A percentile compares a stretch with the other conserved stretches of the same genome.
Conservation (phyloP, 2,888 invertebrate genomes). For the Thereva unica region DNA sequence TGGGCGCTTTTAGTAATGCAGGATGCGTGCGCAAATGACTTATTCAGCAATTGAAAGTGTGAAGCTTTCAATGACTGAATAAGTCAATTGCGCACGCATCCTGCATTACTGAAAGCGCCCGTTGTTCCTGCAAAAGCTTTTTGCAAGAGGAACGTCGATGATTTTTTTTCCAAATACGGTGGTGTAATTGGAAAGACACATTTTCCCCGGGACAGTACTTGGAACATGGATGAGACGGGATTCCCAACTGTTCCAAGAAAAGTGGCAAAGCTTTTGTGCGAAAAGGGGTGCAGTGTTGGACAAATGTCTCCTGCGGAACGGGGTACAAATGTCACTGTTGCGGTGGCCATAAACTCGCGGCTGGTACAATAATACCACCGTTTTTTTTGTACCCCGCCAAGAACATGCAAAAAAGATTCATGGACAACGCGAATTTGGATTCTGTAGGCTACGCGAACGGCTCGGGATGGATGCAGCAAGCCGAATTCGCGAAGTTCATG, state of each 20-base stretch:
- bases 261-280: slow-evolving; percentile 1
- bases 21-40: too few species aligned
- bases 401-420: slow-evolving; percentile 4
- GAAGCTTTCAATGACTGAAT: too few species aligned
- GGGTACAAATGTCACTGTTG: slow-evolving; percentile 5
- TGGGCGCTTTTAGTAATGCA: too few species aligned
- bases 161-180: too few species aligned
- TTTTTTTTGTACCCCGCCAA: slow-evolving; percentile 1
- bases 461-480: slow-evolving; percentile 1
- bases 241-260: slow-evolving; percentile 1
- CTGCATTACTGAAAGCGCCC: too few species aligned
- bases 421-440: background rate
- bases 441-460: background rate
- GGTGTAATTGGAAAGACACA: too few species aligned
- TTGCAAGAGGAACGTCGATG: too few species aligned
- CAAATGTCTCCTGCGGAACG: slow-evolving; percentile 4
- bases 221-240: slow-evolving; percentile 10
- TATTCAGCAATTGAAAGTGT: too few species aligned
- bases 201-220: background rate
- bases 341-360: too few species aligned
- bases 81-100: too few species aligned
- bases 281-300: slow-evolving; percentile 1
- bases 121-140: too few species aligned
- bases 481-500: background rate
- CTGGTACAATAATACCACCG: slow-evolving; percentile 7